phyloP scores from a whole-genome alignment of 2,113 vertebrate genomes.

The Rafetus swinhoei region DNA sequence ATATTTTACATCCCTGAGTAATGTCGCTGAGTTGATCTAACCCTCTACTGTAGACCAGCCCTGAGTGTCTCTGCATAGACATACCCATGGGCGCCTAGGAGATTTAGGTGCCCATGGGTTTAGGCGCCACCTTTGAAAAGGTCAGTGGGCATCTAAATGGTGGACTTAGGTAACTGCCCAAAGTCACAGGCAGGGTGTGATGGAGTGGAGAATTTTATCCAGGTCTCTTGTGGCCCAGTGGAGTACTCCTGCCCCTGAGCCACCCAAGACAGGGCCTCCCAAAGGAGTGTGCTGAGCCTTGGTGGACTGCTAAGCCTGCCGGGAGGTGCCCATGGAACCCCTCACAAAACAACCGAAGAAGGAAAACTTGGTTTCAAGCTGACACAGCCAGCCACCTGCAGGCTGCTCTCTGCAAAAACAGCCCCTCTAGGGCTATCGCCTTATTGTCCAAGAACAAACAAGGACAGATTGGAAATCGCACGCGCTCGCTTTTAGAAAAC shows the following conservation, averaged over 20 bases:
- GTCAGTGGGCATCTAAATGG: not conserved
- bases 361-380: not conserved
- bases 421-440: not conserved
- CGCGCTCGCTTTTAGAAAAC: not conserved
- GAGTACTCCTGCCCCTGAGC: not conserved
- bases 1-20: not conserved
- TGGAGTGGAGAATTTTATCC: not conserved
- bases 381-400: slow-evolving; percentile 11
- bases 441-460: slow-evolving; percentile 27
- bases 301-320: not conserved
- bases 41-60: not conserved
- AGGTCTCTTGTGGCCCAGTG: not conserved
- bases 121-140: not conserved
- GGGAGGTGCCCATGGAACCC: not conserved
- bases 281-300: not conserved
- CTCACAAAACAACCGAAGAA: no score
- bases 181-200: not conserved
- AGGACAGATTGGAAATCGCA: slow-evolving; percentile 21
- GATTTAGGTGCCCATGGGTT: not conserved
- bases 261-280: not conserved
- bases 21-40: not conserved
- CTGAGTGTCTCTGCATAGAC: not conserved
- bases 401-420: not conserved
- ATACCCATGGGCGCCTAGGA: not conserved
- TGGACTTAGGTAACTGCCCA: not conserved